Evolutionary conservation across 2,888 invertebrate genomes (phyloP).

Genomic region (Polylopha cassiicola): DNA sequence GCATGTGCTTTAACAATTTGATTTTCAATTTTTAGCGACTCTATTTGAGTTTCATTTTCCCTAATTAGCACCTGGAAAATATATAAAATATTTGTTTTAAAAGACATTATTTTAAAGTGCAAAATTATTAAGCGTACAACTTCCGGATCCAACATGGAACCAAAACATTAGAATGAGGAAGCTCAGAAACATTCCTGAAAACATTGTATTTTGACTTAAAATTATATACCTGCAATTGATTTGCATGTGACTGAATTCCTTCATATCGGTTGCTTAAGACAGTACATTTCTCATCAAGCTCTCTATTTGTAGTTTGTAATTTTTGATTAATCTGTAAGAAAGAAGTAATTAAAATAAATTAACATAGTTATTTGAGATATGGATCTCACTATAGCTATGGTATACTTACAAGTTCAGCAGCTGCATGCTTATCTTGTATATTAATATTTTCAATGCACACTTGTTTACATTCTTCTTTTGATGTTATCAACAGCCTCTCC

Average conservation of each 20-base stretch:
- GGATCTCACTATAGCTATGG: background rate
- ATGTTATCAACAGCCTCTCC: slow-evolving; percentile 34
- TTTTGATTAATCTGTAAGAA: slow-evolving; percentile 41
- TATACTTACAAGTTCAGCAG: slow-evolving; percentile 46
- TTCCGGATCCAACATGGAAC: too few species aligned
- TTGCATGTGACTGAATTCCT: slow-evolving; percentile 45
- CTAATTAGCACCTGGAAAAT: slow-evolving; percentile 40
- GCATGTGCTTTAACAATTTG: slow-evolving; percentile 30
- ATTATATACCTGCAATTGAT: slow-evolving; percentile 49
- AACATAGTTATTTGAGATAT: background rate
- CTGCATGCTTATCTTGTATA: slow-evolving; percentile 38
- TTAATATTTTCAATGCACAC: slow-evolving; percentile 45
- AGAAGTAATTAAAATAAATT: background rate
- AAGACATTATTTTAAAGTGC: slow-evolving; percentile 3
- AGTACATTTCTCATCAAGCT: slow-evolving; percentile 28
- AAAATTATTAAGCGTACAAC: too few species aligned
- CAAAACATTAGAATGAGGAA: too few species aligned
- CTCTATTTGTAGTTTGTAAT: slow-evolving; percentile 27
- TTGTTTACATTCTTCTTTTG: slow-evolving; percentile 48
- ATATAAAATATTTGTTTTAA: slow-evolving; percentile 6
- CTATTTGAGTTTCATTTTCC: slow-evolving; percentile 40
- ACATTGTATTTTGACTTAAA: background rate
- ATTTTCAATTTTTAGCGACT: slow-evolving; percentile 39
- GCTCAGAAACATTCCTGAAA: too few species aligned
- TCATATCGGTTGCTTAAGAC: slow-evolving; percentile 30